These are phyloP conservation scores for Eulemur coronatus DNA, from an alignment of 2,797 vertebrate genomes.

Conservation along the genomic window DNA sequence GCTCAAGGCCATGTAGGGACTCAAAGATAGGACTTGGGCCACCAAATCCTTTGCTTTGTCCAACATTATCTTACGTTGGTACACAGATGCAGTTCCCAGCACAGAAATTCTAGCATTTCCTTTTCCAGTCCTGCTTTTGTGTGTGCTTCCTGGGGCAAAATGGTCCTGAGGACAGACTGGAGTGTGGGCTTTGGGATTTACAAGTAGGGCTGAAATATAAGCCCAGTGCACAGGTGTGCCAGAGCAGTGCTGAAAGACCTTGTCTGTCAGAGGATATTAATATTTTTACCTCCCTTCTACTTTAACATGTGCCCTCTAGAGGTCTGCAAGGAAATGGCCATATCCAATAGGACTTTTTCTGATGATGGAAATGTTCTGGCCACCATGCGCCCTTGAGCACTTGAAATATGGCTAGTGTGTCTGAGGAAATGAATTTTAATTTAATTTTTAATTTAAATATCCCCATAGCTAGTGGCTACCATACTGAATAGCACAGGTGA, in stretches of 20 bases:
- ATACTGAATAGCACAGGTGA: neutral
- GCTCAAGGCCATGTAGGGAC: neutral
- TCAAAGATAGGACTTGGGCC: neutral
- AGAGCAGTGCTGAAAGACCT: neutral
- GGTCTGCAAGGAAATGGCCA: neutral
- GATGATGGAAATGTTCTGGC: neutral
- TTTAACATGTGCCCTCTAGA: neutral
- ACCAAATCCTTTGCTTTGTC: neutral
- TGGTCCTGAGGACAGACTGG: neutral
- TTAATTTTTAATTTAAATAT: neutral
- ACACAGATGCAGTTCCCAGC: neutral
- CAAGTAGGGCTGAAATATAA: neutral
- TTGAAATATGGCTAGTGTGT: neutral
- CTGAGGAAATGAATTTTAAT: neutral
- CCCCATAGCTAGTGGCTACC: too few relatives aligned
- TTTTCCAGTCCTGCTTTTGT: neutral
- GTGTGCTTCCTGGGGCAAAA: neutral
- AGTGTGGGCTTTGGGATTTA: neutral
- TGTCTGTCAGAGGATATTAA: neutral
- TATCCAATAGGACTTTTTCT: neutral
- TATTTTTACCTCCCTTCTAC: neutral
- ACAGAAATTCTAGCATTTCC: neutral
- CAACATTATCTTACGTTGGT: neutral
- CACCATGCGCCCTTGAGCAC: neutral
- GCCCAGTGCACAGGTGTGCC: neutral